A percentile compares a stretch with the other conserved stretches of the same genome.
Conservation (phyloP, 2,888 invertebrate genomes). For the Malthinus seriepunctatus region DNA sequence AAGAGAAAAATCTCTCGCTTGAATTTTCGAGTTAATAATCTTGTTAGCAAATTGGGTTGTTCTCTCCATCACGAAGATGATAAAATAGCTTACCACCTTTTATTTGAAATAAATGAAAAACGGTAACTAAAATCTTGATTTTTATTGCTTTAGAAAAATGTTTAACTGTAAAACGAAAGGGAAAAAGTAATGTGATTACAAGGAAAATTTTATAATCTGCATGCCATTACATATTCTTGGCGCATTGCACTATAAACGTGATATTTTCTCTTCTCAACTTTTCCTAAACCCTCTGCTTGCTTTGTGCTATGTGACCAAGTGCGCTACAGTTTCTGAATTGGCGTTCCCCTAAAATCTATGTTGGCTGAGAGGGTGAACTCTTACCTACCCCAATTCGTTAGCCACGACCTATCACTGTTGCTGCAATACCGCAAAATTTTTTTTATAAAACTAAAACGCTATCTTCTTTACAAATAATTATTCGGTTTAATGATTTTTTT, state of each 20-base stretch:
- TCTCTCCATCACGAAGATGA: too few species aligned
- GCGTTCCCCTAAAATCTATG: constrained; percentile 8
- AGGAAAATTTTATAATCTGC: neutral
- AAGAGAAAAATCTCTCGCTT: too few species aligned
- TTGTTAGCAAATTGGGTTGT: too few species aligned
- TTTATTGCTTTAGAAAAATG: too few species aligned
- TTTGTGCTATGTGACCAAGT: neutral
- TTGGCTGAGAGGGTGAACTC: constrained; percentile 3
- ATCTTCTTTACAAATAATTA: neutral
- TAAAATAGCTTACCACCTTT: too few species aligned
- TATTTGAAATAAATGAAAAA: too few species aligned
- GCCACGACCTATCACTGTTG: neutral
- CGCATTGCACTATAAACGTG: constrained; percentile 1
- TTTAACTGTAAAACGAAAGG: too few species aligned
- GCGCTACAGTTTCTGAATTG: constrained; percentile 1
- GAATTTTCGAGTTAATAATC: too few species aligned
- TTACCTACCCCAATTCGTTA: constrained; percentile 16
- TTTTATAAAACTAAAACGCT: neutral
- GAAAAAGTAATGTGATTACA: too few species aligned
- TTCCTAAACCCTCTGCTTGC: neutral
- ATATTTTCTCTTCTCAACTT: neutral
- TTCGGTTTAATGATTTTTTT: neutral
- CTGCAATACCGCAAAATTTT: constrained; percentile 1
- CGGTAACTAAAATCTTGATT: too few species aligned
- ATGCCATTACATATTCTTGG: constrained; percentile 3